These are phyloP conservation scores for Gryllus bimaculatus DNA, from an alignment of 1,140 invertebrate species.

Conservation along the genomic window DNA sequence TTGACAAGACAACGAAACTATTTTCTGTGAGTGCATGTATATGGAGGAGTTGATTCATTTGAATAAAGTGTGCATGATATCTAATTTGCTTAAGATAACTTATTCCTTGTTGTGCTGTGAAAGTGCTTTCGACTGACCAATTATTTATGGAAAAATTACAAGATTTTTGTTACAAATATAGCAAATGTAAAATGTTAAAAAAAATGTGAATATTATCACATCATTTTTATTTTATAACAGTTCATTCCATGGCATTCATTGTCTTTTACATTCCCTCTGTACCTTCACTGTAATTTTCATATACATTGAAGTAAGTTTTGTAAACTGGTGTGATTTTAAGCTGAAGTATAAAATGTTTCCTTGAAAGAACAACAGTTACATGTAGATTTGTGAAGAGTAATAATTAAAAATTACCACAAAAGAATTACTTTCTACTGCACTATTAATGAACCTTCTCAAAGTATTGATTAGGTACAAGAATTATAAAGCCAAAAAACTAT, in stretches of 20 bases:
- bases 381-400: not conserved
- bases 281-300: not conserved
- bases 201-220: not conserved
- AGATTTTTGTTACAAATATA: not conserved
- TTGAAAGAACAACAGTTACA: not conserved
- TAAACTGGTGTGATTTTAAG: not conserved
- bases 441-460: not conserved
- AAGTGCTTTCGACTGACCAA: not conserved
- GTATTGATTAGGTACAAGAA: too few relatives aligned
- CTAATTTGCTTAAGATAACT: not conserved
- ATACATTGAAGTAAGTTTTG: not conserved
- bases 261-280: not conserved
- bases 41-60: not conserved
- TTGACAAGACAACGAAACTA: not conserved
- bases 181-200: not conserved
- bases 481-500: too few relatives aligned
- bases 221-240: not conserved
- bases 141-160: not conserved
- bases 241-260: not conserved
- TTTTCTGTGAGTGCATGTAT: not conserved
- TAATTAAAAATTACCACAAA: not conserved
- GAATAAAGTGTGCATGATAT: not conserved
- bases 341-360: not conserved
- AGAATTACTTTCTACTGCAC: not conserved
- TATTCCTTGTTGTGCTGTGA: constrained; percentile 4